Evolutionary conservation across 35 echinoderm and acorn worm genomes (phyloP).

Genomic region (Ophiothrix spiculata): DNA sequence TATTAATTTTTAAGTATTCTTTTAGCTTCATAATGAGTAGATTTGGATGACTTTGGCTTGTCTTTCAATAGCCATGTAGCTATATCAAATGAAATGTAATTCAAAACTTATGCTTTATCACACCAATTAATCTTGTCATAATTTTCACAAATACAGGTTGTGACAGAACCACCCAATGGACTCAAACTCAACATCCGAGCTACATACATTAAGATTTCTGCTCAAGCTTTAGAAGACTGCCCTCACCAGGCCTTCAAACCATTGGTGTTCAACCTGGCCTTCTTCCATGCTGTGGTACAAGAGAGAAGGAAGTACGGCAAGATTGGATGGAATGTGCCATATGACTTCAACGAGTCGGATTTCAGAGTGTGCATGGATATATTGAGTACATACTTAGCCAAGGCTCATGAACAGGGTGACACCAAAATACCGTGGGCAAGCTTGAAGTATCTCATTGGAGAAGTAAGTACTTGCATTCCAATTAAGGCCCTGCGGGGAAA

Average conservation of each 20-base stretch:
- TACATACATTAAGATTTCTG: conserved; percentile 94
- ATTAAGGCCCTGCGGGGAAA: too few species aligned
- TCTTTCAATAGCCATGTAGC: too few species aligned
- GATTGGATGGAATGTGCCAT: conserved; percentile 98
- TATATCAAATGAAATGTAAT: too few species aligned
- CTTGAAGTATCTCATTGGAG: conserved; percentile 96
- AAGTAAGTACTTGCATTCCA: conserved; percentile 74
- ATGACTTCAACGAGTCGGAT: conserved; percentile 99
- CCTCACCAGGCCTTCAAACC: conserved; percentile 93
- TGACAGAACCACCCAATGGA: conserved; percentile 98
- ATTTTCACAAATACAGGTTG: conserved; percentile 85
- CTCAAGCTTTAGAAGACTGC: conserved; percentile 82
- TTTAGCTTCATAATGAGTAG: too few species aligned
- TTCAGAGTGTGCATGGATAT: conserved; percentile 93
- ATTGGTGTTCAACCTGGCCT: conserved; percentile 82
- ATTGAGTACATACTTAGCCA: conserved; percentile 88
- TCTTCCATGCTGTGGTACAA: conserved; percentile 98
- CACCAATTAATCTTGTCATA: too few species aligned
- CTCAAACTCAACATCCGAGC: conserved; percentile 95
- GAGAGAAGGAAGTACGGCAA: conserved; percentile 96
- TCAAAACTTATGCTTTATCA: too few species aligned
- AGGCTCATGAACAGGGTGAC: conserved; percentile 82
- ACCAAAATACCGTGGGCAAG: conserved; percentile 99
- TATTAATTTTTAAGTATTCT: too few species aligned
- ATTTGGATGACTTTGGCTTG: too few species aligned